Conservation (phyloP, 2,888 invertebrate genomes). For the Argyresthia goedartella region DNA sequence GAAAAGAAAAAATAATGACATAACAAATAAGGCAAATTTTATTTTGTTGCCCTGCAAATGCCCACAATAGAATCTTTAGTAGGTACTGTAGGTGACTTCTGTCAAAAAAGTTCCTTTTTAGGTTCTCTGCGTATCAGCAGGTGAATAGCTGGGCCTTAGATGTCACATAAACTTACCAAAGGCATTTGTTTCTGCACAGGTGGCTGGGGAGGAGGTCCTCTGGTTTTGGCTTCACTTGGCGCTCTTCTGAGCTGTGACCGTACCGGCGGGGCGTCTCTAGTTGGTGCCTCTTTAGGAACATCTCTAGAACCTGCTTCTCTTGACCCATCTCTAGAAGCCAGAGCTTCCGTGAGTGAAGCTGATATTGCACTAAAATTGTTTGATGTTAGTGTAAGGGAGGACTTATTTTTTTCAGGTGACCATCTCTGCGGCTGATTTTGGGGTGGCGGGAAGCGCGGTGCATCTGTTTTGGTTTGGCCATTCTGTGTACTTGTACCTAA, state of each 20-base stretch:
- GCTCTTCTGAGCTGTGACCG: conserved; percentile 43
- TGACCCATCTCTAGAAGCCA: conserved; percentile 34
- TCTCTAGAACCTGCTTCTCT: conserved; percentile 17
- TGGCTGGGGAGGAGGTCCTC: conserved; percentile 87
- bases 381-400: conserved; percentile 20
- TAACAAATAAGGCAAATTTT: too few species aligned
- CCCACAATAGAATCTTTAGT: too few species aligned
- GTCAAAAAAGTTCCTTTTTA: too few species aligned
- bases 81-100: too few species aligned
- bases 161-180: conserved; percentile 53
- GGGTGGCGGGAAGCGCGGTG: conserved; percentile 43
- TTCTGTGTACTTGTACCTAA: conserved; percentile 43
- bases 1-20: too few species aligned
- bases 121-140: too few species aligned
- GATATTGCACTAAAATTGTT: conserved; percentile 45
- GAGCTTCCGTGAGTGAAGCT: conserved; percentile 44
- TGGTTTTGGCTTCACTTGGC: conserved; percentile 49
- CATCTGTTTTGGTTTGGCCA: conserved; percentile 47
- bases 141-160: too few species aligned
- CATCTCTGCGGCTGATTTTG: conserved; percentile 31
- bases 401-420: conserved; percentile 43
- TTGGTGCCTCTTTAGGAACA: too few species aligned
- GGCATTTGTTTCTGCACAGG: conserved; percentile 80
- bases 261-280: conserved; percentile 19
- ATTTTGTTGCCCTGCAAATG: too few species aligned